These are phyloP conservation scores for Eunapius fragilis DNA, from an alignment of 37 sponge, comb jelly and placozoan genomes.

Conservation along the genomic window DNA sequence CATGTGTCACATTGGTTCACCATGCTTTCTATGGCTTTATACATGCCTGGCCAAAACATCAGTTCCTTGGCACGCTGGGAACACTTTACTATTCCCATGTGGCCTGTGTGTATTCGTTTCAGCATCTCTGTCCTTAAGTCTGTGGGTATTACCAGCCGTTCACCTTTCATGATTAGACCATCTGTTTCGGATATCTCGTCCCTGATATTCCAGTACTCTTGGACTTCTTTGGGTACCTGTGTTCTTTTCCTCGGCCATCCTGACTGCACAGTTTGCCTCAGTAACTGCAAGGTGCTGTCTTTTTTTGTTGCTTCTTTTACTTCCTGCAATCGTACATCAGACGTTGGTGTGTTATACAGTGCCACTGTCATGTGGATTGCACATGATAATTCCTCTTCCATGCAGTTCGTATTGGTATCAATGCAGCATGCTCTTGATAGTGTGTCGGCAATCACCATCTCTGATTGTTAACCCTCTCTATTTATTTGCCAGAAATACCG, in stretches of 20 bases:
- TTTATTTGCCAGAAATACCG: too few species aligned
- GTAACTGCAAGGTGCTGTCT: constrained; percentile 26
- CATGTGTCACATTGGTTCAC: constrained; percentile 20
- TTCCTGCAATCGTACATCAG: constrained; percentile 33
- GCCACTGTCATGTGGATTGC: not conserved
- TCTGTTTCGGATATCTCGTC: constrained; percentile 18
- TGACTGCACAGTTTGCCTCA: constrained; percentile 11
- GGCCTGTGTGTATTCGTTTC: constrained; percentile 37
- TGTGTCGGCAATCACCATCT: constrained; percentile 47
- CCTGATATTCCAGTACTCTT: constrained; percentile 9
- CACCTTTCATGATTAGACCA: constrained; percentile 38
- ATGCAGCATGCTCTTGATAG: constrained; percentile 29
- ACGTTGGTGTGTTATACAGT: constrained; percentile 12
- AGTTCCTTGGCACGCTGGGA: constrained; percentile 19
- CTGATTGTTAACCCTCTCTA: too few species aligned
- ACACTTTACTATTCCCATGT: constrained; percentile 49
- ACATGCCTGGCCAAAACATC: constrained; percentile 54
- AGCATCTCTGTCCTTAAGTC: constrained; percentile 12
- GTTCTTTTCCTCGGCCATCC: constrained; percentile 27
- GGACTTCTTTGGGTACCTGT: not conserved
- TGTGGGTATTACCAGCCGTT: constrained; percentile 28
- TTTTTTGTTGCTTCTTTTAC: constrained; percentile 19
- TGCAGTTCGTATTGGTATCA: too few species aligned
- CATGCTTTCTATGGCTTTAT: constrained; percentile 15
- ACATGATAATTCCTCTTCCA: not conserved